These are phyloP conservation scores for Carassius auratus DNA, from an alignment of 2,113 vertebrate genomes.

Conservation along the genomic window DNA sequence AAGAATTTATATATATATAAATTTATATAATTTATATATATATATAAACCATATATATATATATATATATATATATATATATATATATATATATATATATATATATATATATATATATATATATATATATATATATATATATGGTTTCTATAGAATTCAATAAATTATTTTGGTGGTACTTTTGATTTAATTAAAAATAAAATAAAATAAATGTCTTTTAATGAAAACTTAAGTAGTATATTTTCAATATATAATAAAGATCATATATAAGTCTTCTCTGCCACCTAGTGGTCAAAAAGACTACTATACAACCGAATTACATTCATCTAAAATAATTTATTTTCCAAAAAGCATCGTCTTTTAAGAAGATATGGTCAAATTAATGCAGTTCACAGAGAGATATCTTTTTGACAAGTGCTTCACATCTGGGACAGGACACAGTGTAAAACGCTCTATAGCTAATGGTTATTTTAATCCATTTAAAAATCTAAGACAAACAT, in stretches of 20 bases:
- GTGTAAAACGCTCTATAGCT: neutral
- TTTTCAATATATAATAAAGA: neutral
- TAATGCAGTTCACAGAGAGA: neutral
- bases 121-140: no score
- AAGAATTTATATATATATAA: no score
- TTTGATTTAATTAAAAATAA: neutral
- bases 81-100: no score
- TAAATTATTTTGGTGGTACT: no score
- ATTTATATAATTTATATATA: no score
- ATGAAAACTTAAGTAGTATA: neutral
- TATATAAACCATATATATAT: no score
- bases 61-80: no score
- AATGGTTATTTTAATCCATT: slow-evolving; percentile 20
- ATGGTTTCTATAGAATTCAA: no score
- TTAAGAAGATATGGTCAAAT: neutral
- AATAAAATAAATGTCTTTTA: neutral
- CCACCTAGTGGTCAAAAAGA: slow-evolving; percentile 33
- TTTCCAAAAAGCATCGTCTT: neutral
- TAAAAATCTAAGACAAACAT: neutral
- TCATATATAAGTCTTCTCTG: neutral
- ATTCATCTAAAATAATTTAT: neutral
- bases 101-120: no score
- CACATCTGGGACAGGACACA: neutral
- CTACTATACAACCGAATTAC: neutral
- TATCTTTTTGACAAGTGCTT: neutral